phyloP scores from a whole-genome alignment of 2,113 vertebrate genomes.

The Leptobrachium ailaonicum region DNA sequence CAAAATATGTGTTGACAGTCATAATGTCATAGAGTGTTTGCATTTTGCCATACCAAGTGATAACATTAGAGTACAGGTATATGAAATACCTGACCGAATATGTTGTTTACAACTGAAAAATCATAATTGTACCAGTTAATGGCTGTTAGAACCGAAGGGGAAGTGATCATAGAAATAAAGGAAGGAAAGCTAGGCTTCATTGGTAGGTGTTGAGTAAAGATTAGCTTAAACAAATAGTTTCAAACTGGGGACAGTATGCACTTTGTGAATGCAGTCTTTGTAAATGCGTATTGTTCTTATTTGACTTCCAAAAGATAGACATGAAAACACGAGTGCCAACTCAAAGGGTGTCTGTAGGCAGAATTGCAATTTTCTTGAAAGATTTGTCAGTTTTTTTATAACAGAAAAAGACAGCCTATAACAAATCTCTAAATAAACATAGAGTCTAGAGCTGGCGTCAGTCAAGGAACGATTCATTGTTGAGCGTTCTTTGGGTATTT shows the following conservation, averaged over 20 bases:
- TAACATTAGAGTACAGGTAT: too few species aligned
- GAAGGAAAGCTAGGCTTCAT: not conserved
- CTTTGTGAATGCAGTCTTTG: not conserved
- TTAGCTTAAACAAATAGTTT: not conserved
- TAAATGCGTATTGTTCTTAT: not conserved
- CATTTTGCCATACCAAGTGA: too few species aligned
- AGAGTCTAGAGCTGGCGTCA: conserved; percentile 35
- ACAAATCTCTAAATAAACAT: conserved; percentile 56
- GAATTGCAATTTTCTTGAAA: not conserved
- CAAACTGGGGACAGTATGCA: not conserved
- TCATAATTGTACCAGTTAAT: too few species aligned
- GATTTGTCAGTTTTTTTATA: not conserved
- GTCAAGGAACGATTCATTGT: conserved; percentile 55
- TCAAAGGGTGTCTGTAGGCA: not conserved
- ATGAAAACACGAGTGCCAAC: not conserved
- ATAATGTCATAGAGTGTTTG: too few species aligned
- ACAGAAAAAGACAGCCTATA: conserved; percentile 39
- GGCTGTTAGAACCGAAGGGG: too few species aligned
- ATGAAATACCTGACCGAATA: too few species aligned
- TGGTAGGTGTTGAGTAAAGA: not conserved
- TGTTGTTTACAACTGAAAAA: too few species aligned
- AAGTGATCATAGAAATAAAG: too few species aligned
- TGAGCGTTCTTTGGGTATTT: conserved; percentile 55
- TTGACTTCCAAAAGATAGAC: not conserved
- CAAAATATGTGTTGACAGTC: too few species aligned